phyloP scores from a whole-genome alignment of 2,888 invertebrate genomes.

The Xanthostigma xanthostigma region DNA sequence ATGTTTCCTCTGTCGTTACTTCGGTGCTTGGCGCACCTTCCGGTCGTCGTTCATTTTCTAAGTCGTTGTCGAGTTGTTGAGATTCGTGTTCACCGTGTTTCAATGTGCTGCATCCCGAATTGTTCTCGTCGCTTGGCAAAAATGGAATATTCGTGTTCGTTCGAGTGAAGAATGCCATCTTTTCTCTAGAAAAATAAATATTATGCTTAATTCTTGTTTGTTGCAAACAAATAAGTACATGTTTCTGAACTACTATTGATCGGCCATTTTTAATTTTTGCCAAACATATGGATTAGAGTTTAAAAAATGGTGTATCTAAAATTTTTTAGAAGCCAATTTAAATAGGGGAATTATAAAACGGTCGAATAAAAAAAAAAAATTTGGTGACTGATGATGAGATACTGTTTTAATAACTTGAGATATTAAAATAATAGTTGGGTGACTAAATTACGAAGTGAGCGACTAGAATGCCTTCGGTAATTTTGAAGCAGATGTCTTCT shows the following conservation, averaged over 20 bases:
- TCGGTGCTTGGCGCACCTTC: conserved; percentile 3
- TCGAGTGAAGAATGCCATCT: conserved; percentile 91
- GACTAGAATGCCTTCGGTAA: no score
- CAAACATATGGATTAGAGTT: no score
- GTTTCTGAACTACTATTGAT: no score
- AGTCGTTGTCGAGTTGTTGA: conserved; percentile 11
- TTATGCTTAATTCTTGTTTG: neutral
- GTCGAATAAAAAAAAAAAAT: neutral
- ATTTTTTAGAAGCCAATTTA: neutral
- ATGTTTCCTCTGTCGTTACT: neutral
- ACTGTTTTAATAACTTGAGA: no score
- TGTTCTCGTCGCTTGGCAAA: conserved; percentile 49
- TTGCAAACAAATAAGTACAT: neutral
- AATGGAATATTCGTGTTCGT: conserved; percentile 62
- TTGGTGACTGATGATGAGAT: no score
- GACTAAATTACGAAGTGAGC: no score
- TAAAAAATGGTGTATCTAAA: conserved; percentile 4
- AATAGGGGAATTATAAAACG: no score
- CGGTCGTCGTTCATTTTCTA: conserved; percentile 11
- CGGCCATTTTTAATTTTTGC: no score
- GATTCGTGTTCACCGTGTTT: conserved; percentile 14
- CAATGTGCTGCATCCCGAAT: conserved; percentile 20
- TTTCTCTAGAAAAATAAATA: conserved; percentile 54
- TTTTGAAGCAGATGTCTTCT: no score
- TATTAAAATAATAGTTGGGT: no score